These are phyloP conservation scores for Bibio marci DNA, from an alignment of 2,888 invertebrate genomes.

Conservation along the genomic window DNA sequence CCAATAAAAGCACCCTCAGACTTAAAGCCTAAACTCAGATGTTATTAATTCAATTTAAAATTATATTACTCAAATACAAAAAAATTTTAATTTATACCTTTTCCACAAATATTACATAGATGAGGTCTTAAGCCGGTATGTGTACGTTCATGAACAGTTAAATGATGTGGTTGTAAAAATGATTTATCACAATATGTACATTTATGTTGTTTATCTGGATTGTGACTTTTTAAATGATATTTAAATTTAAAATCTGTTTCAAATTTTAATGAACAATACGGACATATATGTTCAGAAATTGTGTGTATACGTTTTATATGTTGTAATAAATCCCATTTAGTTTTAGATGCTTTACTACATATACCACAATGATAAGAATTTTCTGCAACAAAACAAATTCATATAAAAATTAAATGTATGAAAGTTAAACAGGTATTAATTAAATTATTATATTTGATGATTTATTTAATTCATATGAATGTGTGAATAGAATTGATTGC, in stretches of 20 bases:
- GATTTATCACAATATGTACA: conserved; percentile 10
- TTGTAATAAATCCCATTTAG: conserved; percentile 6
- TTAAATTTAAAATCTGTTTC: conserved; percentile 7
- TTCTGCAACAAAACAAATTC: too few species aligned
- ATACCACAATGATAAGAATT: conserved; percentile 6
- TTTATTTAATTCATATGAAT: too few species aligned
- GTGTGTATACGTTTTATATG: conserved; percentile 7
- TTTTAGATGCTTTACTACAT: conserved; percentile 7
- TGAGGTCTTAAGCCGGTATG: conserved; percentile 9
- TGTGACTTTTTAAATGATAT: conserved; percentile 10
- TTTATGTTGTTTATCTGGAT: conserved; percentile 9
- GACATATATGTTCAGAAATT: conserved; percentile 5
- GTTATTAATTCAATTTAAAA: too few species aligned
- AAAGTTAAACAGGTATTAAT: too few species aligned
- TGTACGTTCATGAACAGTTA: conserved; percentile 9
- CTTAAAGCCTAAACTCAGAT: conserved; percentile 6
- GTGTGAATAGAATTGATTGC: too few species aligned
- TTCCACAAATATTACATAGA: conserved; percentile 10
- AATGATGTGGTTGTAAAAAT: conserved; percentile 10
- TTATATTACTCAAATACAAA: not conserved
- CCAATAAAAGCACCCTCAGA: conserved; percentile 9
- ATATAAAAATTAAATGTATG: too few species aligned
- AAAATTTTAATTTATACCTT: conserved; percentile 3
- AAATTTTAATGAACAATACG: conserved; percentile 5
- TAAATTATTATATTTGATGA: too few species aligned